Base-by-base conservation (phyloP, 2,888 invertebrate genomes). In the Capitulum mitella region DNA sequence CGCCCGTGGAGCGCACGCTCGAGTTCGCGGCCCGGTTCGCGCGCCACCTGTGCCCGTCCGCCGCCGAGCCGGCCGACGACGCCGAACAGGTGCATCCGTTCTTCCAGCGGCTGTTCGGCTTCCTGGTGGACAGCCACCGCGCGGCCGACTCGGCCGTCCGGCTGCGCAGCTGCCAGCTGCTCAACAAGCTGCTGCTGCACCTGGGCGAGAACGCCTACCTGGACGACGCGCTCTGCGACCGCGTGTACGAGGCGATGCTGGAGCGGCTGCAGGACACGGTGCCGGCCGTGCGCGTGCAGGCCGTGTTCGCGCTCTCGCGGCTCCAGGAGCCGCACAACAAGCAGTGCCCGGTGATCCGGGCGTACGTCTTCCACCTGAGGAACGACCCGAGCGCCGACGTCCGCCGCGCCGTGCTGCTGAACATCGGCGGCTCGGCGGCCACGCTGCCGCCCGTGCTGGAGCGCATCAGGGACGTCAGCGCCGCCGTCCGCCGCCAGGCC, bases 381-480 rank as follows among this genome's bases (percentile, higher is more conserved):
- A 89, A 89, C 80, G 95, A 96, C 86, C 92, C 92, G 0, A 91
- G 90, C 82, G 87, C 91, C n/a, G 91, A 91, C 78, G 94, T 94
- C 0, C 85, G 87, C 83, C 88, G 89, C 83, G 90, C 92, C 0
- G 90, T 93, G 80, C 88, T 95, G 61, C 89, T 90, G 83, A 89
- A 90, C 77, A 91, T 95, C 85, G 93, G 92, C 0, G 90, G 92
- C 43, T 91, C 91, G 82, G 81, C 89, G 70, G 88, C 89, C 74
- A 92, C 93, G 5, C 88, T 95, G 2, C 89, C 90, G 0, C 89
- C 89, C 81, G 91, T 94, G 48, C 83, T 95, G 77, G 90, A 90
- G 80, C 89, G 93, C 2, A 89, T 92, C 0, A 89, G 91, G 83
- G 96, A 96, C 85, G 89, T 92, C 0, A 92, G 93, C 83, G 92